Percentiles rank a stretch among this genome's conserved stretches.
Evolutionary conservation across 1,140 invertebrate genomes (phyloP).

Genomic region (Solenopsis fugax): DNA sequence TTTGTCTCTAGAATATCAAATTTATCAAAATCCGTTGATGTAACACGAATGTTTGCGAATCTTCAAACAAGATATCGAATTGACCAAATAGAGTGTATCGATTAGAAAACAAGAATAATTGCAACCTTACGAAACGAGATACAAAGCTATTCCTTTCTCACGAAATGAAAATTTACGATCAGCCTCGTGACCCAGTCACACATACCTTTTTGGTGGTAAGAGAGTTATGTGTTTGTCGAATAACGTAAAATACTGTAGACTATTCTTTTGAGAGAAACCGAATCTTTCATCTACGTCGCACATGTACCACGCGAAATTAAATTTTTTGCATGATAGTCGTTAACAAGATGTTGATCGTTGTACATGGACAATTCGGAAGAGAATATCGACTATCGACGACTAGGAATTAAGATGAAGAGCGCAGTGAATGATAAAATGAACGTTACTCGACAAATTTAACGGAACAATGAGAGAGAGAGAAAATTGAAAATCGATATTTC

Average conservation of each 20-base stretch:
- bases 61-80: not conserved
- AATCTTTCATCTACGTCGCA: not conserved
- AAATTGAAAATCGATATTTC: not conserved
- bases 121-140: not conserved
- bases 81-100: not conserved
- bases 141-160: not conserved
- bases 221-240: slow-evolving; percentile 25
- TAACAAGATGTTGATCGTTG: not conserved
- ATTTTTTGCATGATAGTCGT: not conserved
- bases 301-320: not conserved
- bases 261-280: slow-evolving; percentile 5
- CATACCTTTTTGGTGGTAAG: slow-evolving; percentile 18
- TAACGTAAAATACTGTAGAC: slow-evolving; percentile 12
- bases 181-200: slow-evolving; percentile 41
- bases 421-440: not conserved
- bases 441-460: not conserved
- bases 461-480: not conserved
- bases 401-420: not conserved
- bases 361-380: not conserved
- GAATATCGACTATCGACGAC: no score
- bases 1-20: slow-evolving; percentile 1
- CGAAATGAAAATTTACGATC: slow-evolving; percentile 45
- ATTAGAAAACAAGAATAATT: slow-evolving; percentile 1
- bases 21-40: not conserved
- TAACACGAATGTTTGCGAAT: not conserved